phyloP scores from a whole-genome alignment of 2,797 vertebrate species.

The Melanogrammus aeglefinus region DNA sequence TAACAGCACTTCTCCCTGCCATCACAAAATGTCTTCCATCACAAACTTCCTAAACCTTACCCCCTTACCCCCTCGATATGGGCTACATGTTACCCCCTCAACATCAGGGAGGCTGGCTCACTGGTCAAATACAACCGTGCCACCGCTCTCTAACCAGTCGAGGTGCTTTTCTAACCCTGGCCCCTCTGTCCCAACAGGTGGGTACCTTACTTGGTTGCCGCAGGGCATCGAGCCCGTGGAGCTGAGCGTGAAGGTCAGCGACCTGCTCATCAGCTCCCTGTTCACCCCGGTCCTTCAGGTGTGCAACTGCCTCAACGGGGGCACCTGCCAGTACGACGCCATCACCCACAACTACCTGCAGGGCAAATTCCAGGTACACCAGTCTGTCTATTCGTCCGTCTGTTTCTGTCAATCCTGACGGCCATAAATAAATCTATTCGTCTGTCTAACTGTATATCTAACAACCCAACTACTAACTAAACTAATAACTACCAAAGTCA shows the following conservation, averaged over 20 bases:
- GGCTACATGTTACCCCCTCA: no score
- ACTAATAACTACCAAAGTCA: neutral
- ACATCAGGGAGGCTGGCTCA: neutral
- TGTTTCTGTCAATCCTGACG: neutral
- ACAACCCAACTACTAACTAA: no score
- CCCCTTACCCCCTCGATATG: neutral
- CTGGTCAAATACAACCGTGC: neutral
- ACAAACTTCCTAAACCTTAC: neutral
- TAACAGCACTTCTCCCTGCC: neutral
- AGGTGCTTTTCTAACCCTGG: neutral
- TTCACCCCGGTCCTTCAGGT: conserved; percentile 72
- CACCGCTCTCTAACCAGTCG: neutral
- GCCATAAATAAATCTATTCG: neutral
- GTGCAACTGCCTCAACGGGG: conserved; percentile 79
- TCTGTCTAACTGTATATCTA: neutral
- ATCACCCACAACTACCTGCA: conserved; percentile 67
- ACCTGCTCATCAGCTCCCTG: conserved; percentile 68
- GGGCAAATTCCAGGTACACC: conserved; percentile 76
- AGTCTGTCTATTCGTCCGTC: neutral
- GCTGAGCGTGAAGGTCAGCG: conserved; percentile 73
- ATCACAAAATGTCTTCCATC: neutral
- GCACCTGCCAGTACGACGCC: conserved; percentile 73
- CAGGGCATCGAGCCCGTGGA: conserved; percentile 59
- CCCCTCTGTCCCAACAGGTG: conserved; percentile 50
- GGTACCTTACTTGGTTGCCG: conserved; percentile 72